Base-by-base conservation (phyloP, 2,797 vertebrate species). In the Gephyroberyx darwinii region DNA sequence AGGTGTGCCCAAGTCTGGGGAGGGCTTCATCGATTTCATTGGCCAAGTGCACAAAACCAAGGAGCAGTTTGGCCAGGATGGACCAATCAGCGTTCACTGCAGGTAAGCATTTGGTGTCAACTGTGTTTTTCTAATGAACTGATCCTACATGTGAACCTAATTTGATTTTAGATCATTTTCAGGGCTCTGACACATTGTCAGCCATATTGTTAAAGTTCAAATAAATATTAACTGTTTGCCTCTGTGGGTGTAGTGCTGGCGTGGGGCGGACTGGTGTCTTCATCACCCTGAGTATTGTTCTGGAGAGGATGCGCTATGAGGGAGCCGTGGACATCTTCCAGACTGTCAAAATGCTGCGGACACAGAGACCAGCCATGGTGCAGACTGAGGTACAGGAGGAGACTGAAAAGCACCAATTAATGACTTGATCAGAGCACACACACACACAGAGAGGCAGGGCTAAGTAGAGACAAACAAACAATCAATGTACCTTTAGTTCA, bases 11-110 rank as follows among this genome's bases (percentile, higher is more conserved):
- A 99, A 99, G 87, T 98, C 97, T 0, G 98, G 98, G 8, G 98
- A 99, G 89, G 98, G 98, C 43, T 99, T 99, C 75, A 99, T 99
- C 0, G 97, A 99, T 83, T 99, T 99, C 90, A 99, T 99, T 1
- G 98, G 97, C 19, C 97, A 99, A 84, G 98, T 99, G 64, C 97
- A 99, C 82, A 99, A 99, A 94, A 99, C 98, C 84, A 99, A 99
- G 95, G 98, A 99, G 84, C 98, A 99, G 94, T 99, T 99, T 20
- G 98, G 98, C 71, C 98, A 99, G 89, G 98, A 99, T 0, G 98
- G 98, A 31, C 98, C 97, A 66, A 99, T 99, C 93, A 93, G 95
- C 6, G 97, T 98, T 82, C 97, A 99, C 92, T 99, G 97, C 96
- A 99, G 97, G 97, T 99, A n/a, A 69, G 74, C 69, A 16, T 17